These are phyloP conservation scores for mouse (Mus musculus) DNA, from an alignment of 2,113 vertebrate genomes.

Conservation along the genomic window DNA sequence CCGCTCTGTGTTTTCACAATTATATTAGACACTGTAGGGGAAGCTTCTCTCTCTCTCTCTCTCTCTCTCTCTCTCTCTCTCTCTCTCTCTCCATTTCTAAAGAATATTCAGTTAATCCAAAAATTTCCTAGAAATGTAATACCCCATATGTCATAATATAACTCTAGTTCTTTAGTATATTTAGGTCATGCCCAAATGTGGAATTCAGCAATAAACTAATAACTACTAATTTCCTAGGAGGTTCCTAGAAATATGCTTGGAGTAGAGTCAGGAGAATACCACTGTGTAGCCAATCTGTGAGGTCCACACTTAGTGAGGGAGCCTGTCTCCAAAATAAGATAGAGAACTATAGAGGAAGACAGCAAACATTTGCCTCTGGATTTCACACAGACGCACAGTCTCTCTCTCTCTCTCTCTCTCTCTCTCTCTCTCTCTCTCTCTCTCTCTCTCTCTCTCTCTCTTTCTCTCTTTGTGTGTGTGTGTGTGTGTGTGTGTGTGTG, in stretches of 20 bases:
- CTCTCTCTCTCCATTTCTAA: conserved; percentile 42
- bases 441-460: too few species aligned
- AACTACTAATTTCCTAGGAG: conserved; percentile 34
- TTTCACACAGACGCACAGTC: too few species aligned
- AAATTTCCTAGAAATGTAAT: conserved; percentile 46
- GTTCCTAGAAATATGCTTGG: not conserved
- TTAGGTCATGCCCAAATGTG: not conserved
- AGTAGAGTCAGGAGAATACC: not conserved
- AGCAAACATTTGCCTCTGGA: not conserved
- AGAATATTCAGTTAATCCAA: conserved; percentile 36
- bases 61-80: conserved; percentile 8
- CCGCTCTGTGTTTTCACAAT: conserved; percentile 43
- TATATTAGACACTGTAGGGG: conserved; percentile 8
- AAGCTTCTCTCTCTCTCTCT: not conserved
- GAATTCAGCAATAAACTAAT: conserved; percentile 5
- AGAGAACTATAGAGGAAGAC: not conserved
- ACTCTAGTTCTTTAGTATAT: not conserved
- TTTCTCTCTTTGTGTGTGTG: too few species aligned
- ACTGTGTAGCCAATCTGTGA: not conserved
- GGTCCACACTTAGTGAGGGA: not conserved
- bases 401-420: too few species aligned
- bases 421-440: too few species aligned
- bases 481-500: too few species aligned
- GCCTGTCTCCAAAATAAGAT: not conserved
- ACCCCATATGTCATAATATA: not conserved